These are phyloP conservation scores for Schizopygopsis malacanthus DNA, from an alignment of 2,797 vertebrate species.

Conservation along the genomic window DNA sequence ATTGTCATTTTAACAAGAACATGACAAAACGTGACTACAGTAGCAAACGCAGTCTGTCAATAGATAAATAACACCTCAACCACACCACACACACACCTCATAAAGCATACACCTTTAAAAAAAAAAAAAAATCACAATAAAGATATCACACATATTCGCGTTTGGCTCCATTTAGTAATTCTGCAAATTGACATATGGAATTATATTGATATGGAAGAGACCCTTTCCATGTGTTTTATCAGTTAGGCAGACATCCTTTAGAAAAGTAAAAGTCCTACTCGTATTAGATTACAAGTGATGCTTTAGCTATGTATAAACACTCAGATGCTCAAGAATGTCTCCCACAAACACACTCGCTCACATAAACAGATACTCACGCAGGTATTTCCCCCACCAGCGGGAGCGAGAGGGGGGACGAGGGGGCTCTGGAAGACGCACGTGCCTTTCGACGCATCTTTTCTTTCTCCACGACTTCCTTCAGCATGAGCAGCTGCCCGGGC, in stretches of 20 bases:
- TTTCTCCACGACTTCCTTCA: constrained; percentile 84
- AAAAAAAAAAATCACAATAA: neutral
- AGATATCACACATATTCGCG: neutral
- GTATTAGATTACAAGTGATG: neutral
- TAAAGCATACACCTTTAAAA: neutral
- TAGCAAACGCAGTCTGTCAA: neutral
- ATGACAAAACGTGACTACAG: neutral
- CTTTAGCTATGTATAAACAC: constrained; percentile 26
- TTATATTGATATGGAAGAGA: neutral
- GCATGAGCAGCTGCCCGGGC: constrained; percentile 86
- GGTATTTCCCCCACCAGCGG: constrained; percentile 81
- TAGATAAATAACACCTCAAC: neutral
- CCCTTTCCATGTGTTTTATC: neutral
- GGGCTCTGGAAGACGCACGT: constrained; percentile 75
- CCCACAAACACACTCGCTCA: neutral
- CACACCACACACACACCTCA: neutral
- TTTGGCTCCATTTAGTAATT: neutral
- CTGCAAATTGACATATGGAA: neutral
- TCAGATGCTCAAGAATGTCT: constrained; percentile 4
- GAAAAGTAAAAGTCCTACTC: neutral
- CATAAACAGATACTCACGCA: constrained; percentile 72
- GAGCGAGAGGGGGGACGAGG: constrained; percentile 80
- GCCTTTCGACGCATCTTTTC: constrained; percentile 79
- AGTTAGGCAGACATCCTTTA: neutral
- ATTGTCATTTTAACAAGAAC: neutral